These are phyloP conservation scores for Pogonophryne albipinna DNA, from an alignment of 2,797 vertebrate genomes.

Conservation along the genomic window DNA sequence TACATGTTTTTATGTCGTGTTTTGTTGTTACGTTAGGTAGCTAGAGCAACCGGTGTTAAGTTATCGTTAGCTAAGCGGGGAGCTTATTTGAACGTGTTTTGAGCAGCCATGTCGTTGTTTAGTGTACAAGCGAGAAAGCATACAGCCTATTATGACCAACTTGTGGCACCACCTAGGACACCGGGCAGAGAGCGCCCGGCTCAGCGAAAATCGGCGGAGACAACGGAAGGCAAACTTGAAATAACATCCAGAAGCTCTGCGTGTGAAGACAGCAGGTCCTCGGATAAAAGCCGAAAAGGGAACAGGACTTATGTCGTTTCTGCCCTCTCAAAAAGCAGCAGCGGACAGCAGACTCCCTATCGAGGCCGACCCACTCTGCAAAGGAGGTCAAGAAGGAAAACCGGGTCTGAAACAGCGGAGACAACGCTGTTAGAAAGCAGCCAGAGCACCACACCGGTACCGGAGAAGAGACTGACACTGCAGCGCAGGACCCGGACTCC, in stretches of 20 bases:
- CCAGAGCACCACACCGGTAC: constrained; percentile 59
- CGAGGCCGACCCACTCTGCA: constrained; percentile 83
- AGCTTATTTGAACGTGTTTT: background rate
- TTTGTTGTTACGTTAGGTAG: background rate
- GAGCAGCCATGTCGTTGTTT: constrained; percentile 75
- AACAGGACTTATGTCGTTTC: constrained; percentile 90
- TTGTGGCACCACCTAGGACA: constrained; percentile 60
- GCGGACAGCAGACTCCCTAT: constrained; percentile 53
- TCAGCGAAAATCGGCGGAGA: constrained; percentile 38
- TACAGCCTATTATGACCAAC: constrained; percentile 73
- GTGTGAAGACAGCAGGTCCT: constrained; percentile 49
- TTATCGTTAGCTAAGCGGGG: background rate
- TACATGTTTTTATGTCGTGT: background rate
- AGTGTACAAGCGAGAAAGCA: constrained; percentile 74
- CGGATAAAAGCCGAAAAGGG: constrained; percentile 72
- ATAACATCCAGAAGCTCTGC: constrained; percentile 42
- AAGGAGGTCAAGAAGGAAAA: constrained; percentile 83
- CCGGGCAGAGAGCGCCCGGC: constrained; percentile 32
- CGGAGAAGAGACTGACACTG: constrained; percentile 81
- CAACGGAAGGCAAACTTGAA: constrained; percentile 19
- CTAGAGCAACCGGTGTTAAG: background rate
- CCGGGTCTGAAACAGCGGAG: constrained; percentile 54
- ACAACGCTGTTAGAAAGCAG: constrained; percentile 56
- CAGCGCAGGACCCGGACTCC: constrained; percentile 80
- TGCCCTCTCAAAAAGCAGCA: constrained; percentile 72